phyloP scores from a whole-genome alignment of 2,797 vertebrate genomes.

The Strix occidentalis region DNA sequence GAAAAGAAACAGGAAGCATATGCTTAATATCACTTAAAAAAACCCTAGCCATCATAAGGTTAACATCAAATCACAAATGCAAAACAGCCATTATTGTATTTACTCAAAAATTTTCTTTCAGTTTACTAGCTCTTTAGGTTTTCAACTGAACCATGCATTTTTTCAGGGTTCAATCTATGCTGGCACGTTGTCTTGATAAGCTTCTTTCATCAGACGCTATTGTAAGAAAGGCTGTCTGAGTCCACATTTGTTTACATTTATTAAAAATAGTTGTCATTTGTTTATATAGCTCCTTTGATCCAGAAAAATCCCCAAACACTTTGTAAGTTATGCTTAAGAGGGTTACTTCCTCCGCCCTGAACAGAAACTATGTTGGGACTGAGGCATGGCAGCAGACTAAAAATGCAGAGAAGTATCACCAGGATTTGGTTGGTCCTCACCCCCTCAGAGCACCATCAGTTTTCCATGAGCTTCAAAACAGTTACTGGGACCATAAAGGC shows the following conservation, averaged over 20 bases:
- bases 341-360: not conserved
- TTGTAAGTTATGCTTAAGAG: constrained; percentile 11
- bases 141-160: constrained; percentile 8
- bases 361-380: not conserved
- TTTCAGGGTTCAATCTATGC: constrained; percentile 19
- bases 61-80: constrained; percentile 66
- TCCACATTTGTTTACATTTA: constrained; percentile 54
- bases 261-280: constrained; percentile 55
- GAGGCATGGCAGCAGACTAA: not conserved
- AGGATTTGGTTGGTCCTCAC: not conserved
- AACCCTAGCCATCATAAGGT: constrained; percentile 31
- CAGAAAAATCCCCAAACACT: constrained; percentile 14
- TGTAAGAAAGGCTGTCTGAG: not conserved
- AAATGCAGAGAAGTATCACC: not conserved
- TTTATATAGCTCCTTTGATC: constrained; percentile 41
- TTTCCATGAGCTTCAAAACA: not conserved
- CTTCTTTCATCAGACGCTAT: constrained; percentile 39
- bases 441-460: not conserved
- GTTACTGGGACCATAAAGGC: not conserved
- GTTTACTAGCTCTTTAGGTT: constrained; percentile 25
- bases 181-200: constrained; percentile 10
- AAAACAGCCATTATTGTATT: constrained; percentile 57
- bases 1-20: constrained; percentile 67
- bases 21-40: constrained; percentile 56
- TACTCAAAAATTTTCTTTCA: constrained; percentile 15